Conservation (phyloP, 2,888 invertebrate genomes). For the Spodoptera exigua region DNA sequence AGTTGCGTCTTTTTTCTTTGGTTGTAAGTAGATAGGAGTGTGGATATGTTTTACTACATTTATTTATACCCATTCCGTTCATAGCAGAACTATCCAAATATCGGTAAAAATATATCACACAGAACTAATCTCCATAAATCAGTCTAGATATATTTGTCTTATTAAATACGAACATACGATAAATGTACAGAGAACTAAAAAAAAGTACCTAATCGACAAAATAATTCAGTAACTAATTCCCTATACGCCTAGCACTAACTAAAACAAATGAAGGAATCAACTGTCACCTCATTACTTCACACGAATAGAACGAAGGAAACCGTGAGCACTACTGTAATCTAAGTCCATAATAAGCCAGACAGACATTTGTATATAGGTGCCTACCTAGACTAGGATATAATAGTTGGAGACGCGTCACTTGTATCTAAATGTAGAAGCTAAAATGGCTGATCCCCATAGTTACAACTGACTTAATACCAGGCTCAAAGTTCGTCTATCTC, state of each 20-base stretch:
- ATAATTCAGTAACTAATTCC: neutral
- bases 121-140: too few relatives aligned
- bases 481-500: slow-evolving; percentile 47
- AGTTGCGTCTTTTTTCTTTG: too few relatives aligned
- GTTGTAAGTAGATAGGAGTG: too few relatives aligned
- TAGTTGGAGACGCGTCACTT: slow-evolving; percentile 49
- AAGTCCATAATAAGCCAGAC: slow-evolving; percentile 35
- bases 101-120: too few relatives aligned
- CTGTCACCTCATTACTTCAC: slow-evolving; percentile 11
- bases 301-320: slow-evolving; percentile 28
- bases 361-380: slow-evolving; percentile 41
- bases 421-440: slow-evolving; percentile 60
- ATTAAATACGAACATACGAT: too few relatives aligned
- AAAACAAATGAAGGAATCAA: slow-evolving; percentile 11
- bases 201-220: too few relatives aligned
- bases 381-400: slow-evolving; percentile 22
- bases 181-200: too few relatives aligned
- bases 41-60: too few relatives aligned
- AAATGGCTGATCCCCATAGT: slow-evolving; percentile 34
- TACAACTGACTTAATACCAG: slow-evolving; percentile 5
- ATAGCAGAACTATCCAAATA: too few relatives aligned
- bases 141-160: too few relatives aligned
- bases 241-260: neutral
- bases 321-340: slow-evolving; percentile 38
- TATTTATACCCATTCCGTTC: too few relatives aligned